Percentiles rank a stretch among this genome's conserved stretches.
Evolutionary conservation across 1,140 invertebrate species (phyloP).

Genomic region (Musca domestica): DNA sequence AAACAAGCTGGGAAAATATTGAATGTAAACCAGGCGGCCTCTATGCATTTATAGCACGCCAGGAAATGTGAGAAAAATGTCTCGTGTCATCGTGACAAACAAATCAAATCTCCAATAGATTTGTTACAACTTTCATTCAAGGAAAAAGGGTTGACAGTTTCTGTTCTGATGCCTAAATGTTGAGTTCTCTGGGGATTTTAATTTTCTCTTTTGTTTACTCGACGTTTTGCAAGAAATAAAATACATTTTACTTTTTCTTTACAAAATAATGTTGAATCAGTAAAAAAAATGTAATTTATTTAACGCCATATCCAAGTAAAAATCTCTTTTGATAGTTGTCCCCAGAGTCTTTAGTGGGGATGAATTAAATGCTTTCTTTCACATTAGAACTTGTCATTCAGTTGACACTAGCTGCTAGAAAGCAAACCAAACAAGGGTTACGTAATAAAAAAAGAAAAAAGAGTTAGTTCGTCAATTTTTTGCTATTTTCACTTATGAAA

Average conservation of each 20-base stretch:
- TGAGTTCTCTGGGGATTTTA: neutral
- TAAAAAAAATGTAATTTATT: too few relatives aligned
- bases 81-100: neutral
- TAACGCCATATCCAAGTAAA: neutral
- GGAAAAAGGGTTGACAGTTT: too few relatives aligned
- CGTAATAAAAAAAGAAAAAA: too few relatives aligned
- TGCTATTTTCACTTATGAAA: too few relatives aligned
- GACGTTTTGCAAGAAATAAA: too few relatives aligned
- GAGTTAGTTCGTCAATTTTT: too few relatives aligned
- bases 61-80: slow-evolving; percentile 5
- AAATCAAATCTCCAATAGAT: neutral
- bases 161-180: neutral
- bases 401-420: too few relatives aligned
- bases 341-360: slow-evolving; percentile 9
- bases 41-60: too few relatives aligned
- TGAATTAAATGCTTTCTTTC: neutral
- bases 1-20: neutral
- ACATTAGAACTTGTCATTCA: neutral
- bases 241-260: too few relatives aligned
- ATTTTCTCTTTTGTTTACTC: neutral
- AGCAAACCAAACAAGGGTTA: too few relatives aligned
- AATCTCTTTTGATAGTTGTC: slow-evolving; percentile 23
- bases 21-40: too few relatives aligned
- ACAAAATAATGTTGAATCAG: too few relatives aligned
- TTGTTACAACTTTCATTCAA: slow-evolving; percentile 11